Evolutionary conservation across 2,888 invertebrate species (phyloP).

Genomic region (Acleris sparsana): DNA sequence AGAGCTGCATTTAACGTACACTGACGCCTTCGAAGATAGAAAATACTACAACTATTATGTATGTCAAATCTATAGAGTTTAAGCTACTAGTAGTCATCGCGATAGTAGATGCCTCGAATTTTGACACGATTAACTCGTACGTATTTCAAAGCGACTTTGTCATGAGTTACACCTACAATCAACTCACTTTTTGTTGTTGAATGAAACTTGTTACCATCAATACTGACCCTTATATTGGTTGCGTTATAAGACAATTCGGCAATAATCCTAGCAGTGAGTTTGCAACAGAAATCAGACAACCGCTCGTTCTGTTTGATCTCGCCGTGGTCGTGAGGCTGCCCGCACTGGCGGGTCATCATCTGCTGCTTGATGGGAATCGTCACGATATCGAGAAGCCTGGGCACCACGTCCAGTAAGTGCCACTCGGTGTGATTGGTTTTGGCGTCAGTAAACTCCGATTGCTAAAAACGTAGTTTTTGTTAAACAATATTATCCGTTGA

Average conservation of each 20-base stretch:
- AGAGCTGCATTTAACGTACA: too few species aligned
- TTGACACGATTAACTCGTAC: neutral
- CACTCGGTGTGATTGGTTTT: slow-evolving; percentile 73
- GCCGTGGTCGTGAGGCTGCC: slow-evolving; percentile 72
- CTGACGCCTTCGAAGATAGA: too few species aligned
- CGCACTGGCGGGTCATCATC: slow-evolving; percentile 77
- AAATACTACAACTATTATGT: too few species aligned
- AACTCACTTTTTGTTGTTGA: neutral
- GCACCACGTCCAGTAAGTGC: slow-evolving; percentile 92
- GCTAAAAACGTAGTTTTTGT: slow-evolving; percentile 46
- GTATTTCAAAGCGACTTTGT: too few species aligned
- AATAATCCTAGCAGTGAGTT: slow-evolving; percentile 91
- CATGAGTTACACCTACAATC: neutral
- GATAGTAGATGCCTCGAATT: too few species aligned
- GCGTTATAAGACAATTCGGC: slow-evolving; percentile 88
- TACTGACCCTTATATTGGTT: slow-evolving; percentile 58
- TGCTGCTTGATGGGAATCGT: slow-evolving; percentile 88
- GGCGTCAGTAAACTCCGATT: slow-evolving; percentile 48
- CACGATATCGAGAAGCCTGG: slow-evolving; percentile 91
- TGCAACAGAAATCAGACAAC: slow-evolving; percentile 88
- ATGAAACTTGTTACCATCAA: neutral
- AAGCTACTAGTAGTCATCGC: too few species aligned
- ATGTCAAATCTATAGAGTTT: too few species aligned
- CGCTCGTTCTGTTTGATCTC: slow-evolving; percentile 82
- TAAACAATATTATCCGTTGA: too few species aligned